Conservation (phyloP, 2,888 invertebrate genomes). For the Penaeus monodon region DNA sequence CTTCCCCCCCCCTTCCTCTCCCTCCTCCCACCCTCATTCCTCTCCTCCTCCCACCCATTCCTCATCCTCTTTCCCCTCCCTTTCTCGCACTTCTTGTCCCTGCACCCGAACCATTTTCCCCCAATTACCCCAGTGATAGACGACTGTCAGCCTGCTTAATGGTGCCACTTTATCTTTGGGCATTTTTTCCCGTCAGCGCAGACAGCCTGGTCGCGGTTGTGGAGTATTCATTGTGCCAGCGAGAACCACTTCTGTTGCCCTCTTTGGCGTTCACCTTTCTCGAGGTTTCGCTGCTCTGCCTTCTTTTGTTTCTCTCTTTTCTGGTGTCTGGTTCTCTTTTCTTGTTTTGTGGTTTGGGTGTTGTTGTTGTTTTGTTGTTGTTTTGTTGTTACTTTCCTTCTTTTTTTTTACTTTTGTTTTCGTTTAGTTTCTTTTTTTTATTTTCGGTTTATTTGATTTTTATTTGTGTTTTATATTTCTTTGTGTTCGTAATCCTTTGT, state of each 20-base stretch:
- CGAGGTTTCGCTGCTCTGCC: not conserved
- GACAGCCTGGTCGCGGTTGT: conserved; percentile 5
- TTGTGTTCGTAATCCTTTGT: too few species aligned
- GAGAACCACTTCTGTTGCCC: not conserved
- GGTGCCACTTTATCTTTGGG: conserved; percentile 40
- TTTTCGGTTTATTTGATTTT: too few species aligned
- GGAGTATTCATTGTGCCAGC: conserved; percentile 12
- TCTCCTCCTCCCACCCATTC: not conserved
- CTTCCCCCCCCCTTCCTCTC: not conserved
- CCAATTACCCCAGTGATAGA: conserved; percentile 45
- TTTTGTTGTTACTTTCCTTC: too few species aligned
- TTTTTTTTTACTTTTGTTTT: too few species aligned
- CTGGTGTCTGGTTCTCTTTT: too few species aligned
- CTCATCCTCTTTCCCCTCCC: conserved; percentile 1
- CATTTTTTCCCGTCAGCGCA: conserved; percentile 19
- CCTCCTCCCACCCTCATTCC: not conserved
- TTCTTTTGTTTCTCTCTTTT: not conserved
- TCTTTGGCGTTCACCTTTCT: not conserved
- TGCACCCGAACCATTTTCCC: conserved; percentile 34
- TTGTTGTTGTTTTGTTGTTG: too few species aligned
- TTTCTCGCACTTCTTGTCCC: too few species aligned
- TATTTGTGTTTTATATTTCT: too few species aligned
- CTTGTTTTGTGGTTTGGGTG: too few species aligned
- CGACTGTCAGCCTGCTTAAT: conserved; percentile 47
- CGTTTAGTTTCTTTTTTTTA: too few species aligned